phyloP scores from a whole-genome alignment of 2,888 invertebrate species.

The Prosapia bicincta region DNA sequence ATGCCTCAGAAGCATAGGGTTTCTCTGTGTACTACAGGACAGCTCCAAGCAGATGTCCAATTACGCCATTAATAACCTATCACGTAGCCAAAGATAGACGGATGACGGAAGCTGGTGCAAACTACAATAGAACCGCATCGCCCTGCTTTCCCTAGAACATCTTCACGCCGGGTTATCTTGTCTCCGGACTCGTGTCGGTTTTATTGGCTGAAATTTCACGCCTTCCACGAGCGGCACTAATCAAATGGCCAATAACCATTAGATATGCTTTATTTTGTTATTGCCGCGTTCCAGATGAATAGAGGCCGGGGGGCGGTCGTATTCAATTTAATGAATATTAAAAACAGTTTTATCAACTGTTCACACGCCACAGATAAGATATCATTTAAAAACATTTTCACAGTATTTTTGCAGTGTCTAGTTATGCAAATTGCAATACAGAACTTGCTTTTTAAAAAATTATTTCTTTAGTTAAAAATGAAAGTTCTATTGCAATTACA shows the following conservation, averaged over 20 bases:
- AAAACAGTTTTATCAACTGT: neutral
- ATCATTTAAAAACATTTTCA: too few species aligned
- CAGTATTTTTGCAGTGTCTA: too few species aligned
- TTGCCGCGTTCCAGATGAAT: neutral
- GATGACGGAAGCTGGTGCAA: neutral
- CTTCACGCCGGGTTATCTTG: conserved; percentile 21
- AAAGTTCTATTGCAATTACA: too few species aligned
- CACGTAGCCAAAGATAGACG: too few species aligned
- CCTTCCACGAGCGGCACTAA: conserved; percentile 12
- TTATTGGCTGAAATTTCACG: conserved; percentile 10
- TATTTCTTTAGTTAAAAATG: too few species aligned
- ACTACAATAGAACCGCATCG: neutral
- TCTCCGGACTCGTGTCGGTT: conserved; percentile 19
- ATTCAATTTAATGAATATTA: conserved; percentile 2
- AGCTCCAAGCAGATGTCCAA: too few species aligned
- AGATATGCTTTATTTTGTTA: conserved; percentile 4
- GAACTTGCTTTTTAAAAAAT: too few species aligned
- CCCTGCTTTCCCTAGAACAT: neutral
- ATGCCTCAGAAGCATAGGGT: too few species aligned
- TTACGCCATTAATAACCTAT: too few species aligned
- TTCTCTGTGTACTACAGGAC: too few species aligned
- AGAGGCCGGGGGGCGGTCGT: neutral
- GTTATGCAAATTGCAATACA: too few species aligned
- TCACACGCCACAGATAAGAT: neutral
- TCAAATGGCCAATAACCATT: conserved; percentile 24